Evolutionary conservation across 2,888 invertebrate species (phyloP).

Genomic region (Drosophila barbarae): DNA sequence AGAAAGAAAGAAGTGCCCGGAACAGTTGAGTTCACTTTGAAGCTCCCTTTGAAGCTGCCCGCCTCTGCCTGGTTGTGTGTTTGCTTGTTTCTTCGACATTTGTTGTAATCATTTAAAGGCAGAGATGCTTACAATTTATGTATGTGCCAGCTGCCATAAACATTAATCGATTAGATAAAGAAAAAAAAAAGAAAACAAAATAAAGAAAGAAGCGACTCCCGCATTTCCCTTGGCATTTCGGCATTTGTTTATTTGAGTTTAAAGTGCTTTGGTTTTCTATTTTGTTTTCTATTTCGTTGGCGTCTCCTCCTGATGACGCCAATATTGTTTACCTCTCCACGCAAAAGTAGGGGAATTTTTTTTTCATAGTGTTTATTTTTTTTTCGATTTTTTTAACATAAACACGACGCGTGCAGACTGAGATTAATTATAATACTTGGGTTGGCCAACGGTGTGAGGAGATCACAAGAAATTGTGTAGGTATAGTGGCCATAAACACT

Average conservation of each 20-base stretch:
- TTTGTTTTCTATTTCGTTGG: conserved; percentile 43
- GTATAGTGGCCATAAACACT: conserved; percentile 32
- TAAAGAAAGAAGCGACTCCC: background rate
- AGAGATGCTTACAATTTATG: conserved; percentile 43
- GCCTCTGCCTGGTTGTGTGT: conserved; percentile 17
- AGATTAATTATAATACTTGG: conserved; percentile 42
- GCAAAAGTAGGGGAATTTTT: conserved; percentile 39
- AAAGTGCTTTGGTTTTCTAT: conserved; percentile 55
- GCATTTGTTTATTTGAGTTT: conserved; percentile 57
- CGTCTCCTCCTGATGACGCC: conserved; percentile 62
- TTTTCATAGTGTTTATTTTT: conserved; percentile 24
- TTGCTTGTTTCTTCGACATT: conserved; percentile 41
- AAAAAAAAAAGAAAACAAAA: background rate
- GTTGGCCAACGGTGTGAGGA: conserved; percentile 19
- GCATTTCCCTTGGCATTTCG: conserved; percentile 15
- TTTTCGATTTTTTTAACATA: conserved; percentile 40
- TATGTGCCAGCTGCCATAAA: conserved; percentile 43
- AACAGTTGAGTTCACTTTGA: conserved; percentile 23
- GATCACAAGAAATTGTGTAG: conserved; percentile 28
- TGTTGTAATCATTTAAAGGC: conserved; percentile 38
- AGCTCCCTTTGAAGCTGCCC: conserved; percentile 54
- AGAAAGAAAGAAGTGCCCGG: conserved; percentile 38
- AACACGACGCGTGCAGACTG: conserved; percentile 60
- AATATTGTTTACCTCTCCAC: conserved; percentile 63
- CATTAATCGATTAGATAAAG: conserved; percentile 61